A percentile compares a stretch with the other conserved stretches of the same genome.
Conservation (phyloP, 2,113 vertebrate species). For the Xiphorhynchus elegans region DNA sequence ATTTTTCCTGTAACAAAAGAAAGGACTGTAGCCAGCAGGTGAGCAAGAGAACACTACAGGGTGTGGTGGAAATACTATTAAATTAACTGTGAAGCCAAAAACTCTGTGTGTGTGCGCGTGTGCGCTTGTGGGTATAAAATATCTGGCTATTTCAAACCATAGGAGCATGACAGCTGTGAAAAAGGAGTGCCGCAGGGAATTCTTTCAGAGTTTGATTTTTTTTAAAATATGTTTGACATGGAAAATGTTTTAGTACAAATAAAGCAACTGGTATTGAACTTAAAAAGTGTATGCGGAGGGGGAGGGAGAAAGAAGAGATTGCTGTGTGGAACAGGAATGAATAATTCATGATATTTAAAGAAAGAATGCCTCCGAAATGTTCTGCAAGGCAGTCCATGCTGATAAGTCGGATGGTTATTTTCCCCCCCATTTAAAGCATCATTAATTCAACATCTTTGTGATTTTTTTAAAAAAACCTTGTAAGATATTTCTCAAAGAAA, state of each 20-base stretch:
- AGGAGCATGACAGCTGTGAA: constrained; percentile 94
- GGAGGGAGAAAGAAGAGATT: constrained; percentile 70
- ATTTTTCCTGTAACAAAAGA: constrained; percentile 66
- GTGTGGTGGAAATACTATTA: constrained; percentile 86
- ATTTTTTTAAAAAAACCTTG: constrained; percentile 55
- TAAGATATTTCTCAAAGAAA: constrained; percentile 66
- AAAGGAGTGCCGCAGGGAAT: constrained; percentile 90
- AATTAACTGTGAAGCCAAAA: constrained; percentile 85
- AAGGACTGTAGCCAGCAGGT: constrained; percentile 82
- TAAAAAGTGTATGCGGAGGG: constrained; percentile 75
- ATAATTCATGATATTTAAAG: constrained; percentile 95
- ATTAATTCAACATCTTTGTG: constrained; percentile 77
- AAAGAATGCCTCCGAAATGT: constrained; percentile 83
- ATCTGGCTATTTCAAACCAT: constrained; percentile 82
- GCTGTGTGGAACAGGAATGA: constrained; percentile 81
- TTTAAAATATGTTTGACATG: constrained; percentile 86
- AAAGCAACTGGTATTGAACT: constrained; percentile 93
- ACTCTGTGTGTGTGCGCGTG: constrained; percentile 31
- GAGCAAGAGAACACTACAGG: constrained; percentile 79
- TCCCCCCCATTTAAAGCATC: constrained; percentile 75
- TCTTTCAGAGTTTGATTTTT: constrained; percentile 86
- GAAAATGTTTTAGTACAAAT: constrained; percentile 97
- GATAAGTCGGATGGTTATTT: constrained; percentile 76
- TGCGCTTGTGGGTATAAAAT: neutral
- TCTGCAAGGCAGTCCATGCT: constrained; percentile 75